Evolutionary conservation across 2,113 vertebrate genomes (phyloP).

Genomic region (Ceyx cyanopectus): DNA sequence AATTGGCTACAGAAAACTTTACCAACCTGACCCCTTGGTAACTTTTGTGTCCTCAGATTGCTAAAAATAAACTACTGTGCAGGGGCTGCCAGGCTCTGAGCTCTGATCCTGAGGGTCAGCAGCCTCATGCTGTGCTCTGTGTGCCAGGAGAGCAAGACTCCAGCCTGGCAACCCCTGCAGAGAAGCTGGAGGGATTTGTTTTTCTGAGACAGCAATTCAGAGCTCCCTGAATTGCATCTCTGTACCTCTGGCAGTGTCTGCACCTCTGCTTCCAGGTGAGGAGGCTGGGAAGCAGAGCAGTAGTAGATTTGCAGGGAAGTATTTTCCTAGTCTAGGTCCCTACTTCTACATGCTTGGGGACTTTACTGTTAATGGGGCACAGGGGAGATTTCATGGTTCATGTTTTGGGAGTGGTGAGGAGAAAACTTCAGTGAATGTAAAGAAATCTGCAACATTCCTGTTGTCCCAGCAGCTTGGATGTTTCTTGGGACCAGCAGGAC

Average conservation of each 20-base stretch:
- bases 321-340: neutral
- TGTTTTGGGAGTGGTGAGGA: neutral
- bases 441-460: neutral
- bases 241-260: neutral
- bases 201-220: neutral
- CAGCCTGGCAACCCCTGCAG: neutral
- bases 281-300: neutral
- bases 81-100: neutral
- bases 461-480: neutral
- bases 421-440: neutral
- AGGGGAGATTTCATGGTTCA: neutral
- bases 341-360: neutral
- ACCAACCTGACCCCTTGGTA: neutral
- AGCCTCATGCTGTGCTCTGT: accelerated
- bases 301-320: neutral
- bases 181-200: neutral
- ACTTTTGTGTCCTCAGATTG: neutral
- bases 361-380: neutral
- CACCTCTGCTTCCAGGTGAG: neutral
- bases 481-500: neutral
- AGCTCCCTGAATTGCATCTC: neutral
- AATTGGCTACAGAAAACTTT: neutral
- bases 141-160: neutral
- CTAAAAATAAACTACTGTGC: neutral
- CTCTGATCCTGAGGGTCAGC: neutral